These are phyloP conservation scores for Euura saliciscinereae DNA, from an alignment of 1,140 invertebrate species.

Conservation along the genomic window DNA sequence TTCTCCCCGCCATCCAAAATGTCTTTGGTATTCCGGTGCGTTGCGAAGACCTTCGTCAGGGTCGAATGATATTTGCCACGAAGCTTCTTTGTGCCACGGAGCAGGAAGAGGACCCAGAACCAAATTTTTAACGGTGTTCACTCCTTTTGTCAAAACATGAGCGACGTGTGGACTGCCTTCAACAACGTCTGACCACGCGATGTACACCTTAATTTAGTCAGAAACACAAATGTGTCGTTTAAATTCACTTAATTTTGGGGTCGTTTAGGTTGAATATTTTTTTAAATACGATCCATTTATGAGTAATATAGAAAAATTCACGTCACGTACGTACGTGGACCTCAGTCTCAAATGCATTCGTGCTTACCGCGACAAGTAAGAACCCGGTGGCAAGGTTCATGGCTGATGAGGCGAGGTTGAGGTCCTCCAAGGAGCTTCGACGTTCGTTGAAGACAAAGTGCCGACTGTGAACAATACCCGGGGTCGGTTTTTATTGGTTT, in stretches of 20 bases:
- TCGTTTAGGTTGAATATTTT: no score
- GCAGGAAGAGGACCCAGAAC: background rate
- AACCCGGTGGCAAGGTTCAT: background rate
- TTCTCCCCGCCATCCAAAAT: constrained; percentile 32
- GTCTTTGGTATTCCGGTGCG: constrained; percentile 26
- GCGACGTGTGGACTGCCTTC: background rate
- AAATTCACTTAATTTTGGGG: no score
- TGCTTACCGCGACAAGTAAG: background rate
- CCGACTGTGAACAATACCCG: background rate
- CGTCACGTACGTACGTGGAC: background rate
- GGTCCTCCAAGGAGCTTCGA: background rate
- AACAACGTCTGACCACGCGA: background rate
- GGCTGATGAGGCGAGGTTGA: background rate
- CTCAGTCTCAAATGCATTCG: background rate
- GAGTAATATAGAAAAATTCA: background rate
- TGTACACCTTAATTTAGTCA: background rate
- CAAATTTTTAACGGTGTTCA: constrained; percentile 12
- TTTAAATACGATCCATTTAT: no score
- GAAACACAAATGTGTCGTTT: no score
- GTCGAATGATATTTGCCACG: constrained; percentile 24
- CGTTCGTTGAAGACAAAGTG: background rate
- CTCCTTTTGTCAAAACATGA: constrained; percentile 3
- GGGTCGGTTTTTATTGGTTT: background rate
- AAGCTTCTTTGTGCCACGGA: constrained; percentile 9
- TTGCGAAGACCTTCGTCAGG: constrained; percentile 34